Evolutionary conservation across 2,113 vertebrate genomes (phyloP).

Genomic region (Sylvilagus bachmani): DNA sequence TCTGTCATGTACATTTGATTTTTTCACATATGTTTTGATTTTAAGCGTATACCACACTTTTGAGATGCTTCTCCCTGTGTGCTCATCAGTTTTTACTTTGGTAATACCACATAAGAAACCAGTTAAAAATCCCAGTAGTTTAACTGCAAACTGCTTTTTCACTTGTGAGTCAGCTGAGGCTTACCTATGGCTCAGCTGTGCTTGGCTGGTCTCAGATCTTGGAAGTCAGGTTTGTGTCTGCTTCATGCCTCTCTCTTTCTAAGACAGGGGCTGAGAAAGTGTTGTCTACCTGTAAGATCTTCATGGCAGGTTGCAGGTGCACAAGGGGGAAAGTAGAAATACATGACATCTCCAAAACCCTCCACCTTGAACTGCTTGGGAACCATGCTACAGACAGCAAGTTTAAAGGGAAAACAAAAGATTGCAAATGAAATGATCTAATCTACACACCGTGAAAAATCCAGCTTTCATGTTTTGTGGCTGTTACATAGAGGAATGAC

Average conservation of each 20-base stretch:
- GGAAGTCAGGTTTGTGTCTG: background rate
- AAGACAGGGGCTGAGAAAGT: background rate
- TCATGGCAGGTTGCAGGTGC: background rate
- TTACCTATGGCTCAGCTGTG: background rate
- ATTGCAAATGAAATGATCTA: background rate
- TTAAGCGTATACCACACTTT: background rate
- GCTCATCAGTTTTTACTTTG: constrained; percentile 12
- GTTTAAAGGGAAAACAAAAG: background rate
- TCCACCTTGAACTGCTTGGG: background rate
- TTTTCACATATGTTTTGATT: constrained; percentile 9
- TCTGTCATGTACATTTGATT: background rate
- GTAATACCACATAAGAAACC: background rate
- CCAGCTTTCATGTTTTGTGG: background rate
- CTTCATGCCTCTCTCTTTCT: background rate
- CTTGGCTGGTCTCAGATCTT: background rate
- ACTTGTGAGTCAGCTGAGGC: background rate
- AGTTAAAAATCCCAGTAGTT: background rate
- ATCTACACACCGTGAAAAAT: constrained; percentile 20
- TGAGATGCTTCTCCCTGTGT: background rate
- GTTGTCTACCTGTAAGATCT: background rate
- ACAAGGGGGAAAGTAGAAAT: background rate
- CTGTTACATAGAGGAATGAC: background rate
- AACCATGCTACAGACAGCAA: background rate
- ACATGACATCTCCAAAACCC: background rate
- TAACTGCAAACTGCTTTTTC: background rate